Percentiles rank a stretch among this genome's conserved stretches.
Evolutionary conservation across 2,797 vertebrate species (phyloP).

Genomic region (Ctenochaetus hawaiiensis): DNA sequence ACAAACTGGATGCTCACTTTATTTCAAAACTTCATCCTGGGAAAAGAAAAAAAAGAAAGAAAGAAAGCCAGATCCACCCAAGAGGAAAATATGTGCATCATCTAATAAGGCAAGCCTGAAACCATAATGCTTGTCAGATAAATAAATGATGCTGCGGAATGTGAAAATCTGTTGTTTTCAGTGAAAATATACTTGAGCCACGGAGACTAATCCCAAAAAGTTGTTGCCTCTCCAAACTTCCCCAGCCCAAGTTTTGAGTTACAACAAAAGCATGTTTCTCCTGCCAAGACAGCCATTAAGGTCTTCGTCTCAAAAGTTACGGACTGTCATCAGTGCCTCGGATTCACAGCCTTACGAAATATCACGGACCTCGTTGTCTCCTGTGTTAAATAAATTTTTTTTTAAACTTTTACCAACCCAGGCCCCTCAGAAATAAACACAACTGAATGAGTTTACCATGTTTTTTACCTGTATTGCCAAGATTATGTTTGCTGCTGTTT

Average conservation of each 20-base stretch:
- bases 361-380: slow-evolving; percentile 42
- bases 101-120: slow-evolving; percentile 40
- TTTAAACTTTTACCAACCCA: not conserved
- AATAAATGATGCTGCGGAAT: slow-evolving; percentile 66
- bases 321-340: slow-evolving; percentile 40
- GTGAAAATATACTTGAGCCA: slow-evolving; percentile 70
- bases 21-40: slow-evolving; percentile 48
- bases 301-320: slow-evolving; percentile 60
- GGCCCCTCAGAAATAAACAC: not conserved
- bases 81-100: slow-evolving; percentile 70
- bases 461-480: not conserved
- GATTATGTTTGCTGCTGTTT: not conserved
- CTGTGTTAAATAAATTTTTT: not conserved
- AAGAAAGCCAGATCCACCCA: slow-evolving; percentile 34
- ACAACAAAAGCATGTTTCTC: slow-evolving; percentile 69
- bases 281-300: slow-evolving; percentile 59
- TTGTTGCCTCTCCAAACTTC: slow-evolving; percentile 74
- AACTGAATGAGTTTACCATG: not conserved
- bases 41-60: slow-evolving; percentile 32
- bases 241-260: slow-evolving; percentile 71
- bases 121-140: slow-evolving; percentile 70
- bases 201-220: slow-evolving; percentile 71
- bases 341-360: slow-evolving; percentile 31
- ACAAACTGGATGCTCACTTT: slow-evolving; percentile 41
- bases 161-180: slow-evolving; percentile 80